phyloP scores from a whole-genome alignment of 2,797 vertebrate species.

The Syngnathus acus region DNA sequence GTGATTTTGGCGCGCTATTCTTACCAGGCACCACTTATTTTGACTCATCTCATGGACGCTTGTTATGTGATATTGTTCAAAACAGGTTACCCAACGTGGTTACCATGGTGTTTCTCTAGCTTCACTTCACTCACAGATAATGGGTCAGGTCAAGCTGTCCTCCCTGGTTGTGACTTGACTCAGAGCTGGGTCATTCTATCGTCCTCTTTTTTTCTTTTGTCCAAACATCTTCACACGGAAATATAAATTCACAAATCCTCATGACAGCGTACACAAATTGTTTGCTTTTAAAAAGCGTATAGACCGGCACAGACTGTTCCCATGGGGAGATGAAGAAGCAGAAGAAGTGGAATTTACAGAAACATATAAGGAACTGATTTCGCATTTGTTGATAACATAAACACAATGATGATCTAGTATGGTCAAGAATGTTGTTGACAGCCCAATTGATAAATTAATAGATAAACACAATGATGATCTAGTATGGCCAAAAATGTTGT shows the following conservation, averaged over 20 bases:
- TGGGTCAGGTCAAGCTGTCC: conserved; percentile 54
- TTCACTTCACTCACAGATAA: conserved; percentile 46
- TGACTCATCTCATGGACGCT: conserved; percentile 35
- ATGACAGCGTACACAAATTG: neutral
- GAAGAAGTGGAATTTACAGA: neutral
- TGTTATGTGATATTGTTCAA: conserved; percentile 41
- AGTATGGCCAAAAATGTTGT: conserved; percentile 13
- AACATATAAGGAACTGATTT: neutral
- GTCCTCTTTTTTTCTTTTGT: conserved; percentile 28
- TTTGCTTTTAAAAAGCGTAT: neutral
- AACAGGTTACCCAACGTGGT: conserved; percentile 50
- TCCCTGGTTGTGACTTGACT: conserved; percentile 34
- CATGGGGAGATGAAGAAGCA: neutral
- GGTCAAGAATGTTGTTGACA: conserved; percentile 26
- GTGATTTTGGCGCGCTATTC: conserved; percentile 16
- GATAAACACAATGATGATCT: neutral
- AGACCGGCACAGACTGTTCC: neutral
- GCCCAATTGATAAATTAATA: neutral
- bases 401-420: conserved; percentile 11
- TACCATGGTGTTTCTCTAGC: conserved; percentile 47
- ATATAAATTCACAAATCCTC: conserved; percentile 25
- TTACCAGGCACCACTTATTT: conserved; percentile 20
- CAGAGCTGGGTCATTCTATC: conserved; percentile 55
- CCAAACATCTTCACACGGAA: conserved; percentile 41
- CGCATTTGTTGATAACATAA: neutral